Conservation (phyloP, 23 tunicate genomes). For the Botrylloides violaceus region DNA sequence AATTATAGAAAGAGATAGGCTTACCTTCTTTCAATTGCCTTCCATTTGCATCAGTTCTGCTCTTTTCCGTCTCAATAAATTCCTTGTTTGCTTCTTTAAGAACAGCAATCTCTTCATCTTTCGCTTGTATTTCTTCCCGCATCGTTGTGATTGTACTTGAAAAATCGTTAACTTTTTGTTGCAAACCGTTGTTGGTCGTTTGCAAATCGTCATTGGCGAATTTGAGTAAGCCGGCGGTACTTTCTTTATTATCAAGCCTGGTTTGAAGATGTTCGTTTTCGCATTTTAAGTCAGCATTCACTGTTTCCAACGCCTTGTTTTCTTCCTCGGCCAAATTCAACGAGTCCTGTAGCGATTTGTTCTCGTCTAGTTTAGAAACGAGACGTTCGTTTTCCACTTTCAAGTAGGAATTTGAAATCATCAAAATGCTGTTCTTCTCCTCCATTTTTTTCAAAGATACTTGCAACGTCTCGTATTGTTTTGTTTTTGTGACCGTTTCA, state of each 20-base stretch:
- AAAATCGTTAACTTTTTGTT: no score
- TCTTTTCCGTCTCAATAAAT: neutral
- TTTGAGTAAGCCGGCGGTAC: no score
- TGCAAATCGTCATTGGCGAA: no score
- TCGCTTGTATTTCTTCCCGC: neutral
- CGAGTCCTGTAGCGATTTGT: neutral
- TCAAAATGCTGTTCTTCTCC: neutral
- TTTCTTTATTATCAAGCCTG: neutral
- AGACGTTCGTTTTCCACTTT: neutral
- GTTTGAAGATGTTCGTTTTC: neutral
- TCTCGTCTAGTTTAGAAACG: neutral
- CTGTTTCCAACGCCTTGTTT: neutral
- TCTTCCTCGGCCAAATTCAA: neutral
- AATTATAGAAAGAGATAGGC: neutral
- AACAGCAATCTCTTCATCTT: constrained; percentile 1
- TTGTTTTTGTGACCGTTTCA: neutral
- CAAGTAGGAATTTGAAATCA: neutral
- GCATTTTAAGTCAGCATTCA: neutral
- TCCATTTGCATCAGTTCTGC: neutral
- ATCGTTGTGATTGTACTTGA: no score
- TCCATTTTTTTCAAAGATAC: neutral
- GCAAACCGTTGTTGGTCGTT: no score
- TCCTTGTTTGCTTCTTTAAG: neutral
- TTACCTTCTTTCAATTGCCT: neutral
- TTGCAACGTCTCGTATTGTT: neutral